Conservation (phyloP, 1,140 invertebrate species). For the Orius laevigatus region DNA sequence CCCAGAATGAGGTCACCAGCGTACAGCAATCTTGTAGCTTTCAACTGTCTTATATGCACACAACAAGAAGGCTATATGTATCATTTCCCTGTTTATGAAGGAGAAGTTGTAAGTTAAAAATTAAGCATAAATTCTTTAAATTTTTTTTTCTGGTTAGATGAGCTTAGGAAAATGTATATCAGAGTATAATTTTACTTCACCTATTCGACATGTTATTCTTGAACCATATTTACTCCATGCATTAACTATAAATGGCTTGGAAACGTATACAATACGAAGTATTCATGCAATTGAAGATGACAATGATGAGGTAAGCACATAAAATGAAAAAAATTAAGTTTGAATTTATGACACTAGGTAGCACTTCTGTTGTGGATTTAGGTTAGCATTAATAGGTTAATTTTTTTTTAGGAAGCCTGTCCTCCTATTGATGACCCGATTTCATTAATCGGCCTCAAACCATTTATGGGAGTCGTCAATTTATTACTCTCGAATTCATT, state of each 20-base stretch:
- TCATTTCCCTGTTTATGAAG: slow-evolving; percentile 29
- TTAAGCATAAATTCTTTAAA: background rate
- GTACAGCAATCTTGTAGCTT: slow-evolving; percentile 22
- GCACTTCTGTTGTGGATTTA: background rate
- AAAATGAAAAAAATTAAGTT: slow-evolving; percentile 14
- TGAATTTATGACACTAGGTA: background rate
- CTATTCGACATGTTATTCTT: slow-evolving; percentile 44
- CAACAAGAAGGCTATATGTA: slow-evolving; percentile 41
- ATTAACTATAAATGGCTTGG: slow-evolving; percentile 56
- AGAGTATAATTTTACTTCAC: slow-evolving; percentile 50
- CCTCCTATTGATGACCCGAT: slow-evolving; percentile 44
- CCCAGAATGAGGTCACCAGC: slow-evolving; percentile 18
- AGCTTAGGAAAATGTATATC: slow-evolving; percentile 21
- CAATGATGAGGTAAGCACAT: slow-evolving; percentile 18
- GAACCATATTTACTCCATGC: slow-evolving; percentile 55
- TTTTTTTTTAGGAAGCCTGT: slow-evolving; percentile 29
- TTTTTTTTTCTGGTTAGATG: slow-evolving; percentile 19
- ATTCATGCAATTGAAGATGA: slow-evolving; percentile 29
- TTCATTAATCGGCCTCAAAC: slow-evolving; percentile 51
- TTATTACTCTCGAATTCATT: slow-evolving; percentile 41
- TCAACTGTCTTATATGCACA: slow-evolving; percentile 33
- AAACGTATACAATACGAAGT: slow-evolving; percentile 55
- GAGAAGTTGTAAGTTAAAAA: slow-evolving; percentile 17
- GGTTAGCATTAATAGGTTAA: background rate
- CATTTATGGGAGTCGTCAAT: slow-evolving; percentile 52